Percentiles rank a stretch among this genome's conserved stretches.
phyloP scores from a whole-genome alignment of 2,113 vertebrate species.

The Mixornis gularis region DNA sequence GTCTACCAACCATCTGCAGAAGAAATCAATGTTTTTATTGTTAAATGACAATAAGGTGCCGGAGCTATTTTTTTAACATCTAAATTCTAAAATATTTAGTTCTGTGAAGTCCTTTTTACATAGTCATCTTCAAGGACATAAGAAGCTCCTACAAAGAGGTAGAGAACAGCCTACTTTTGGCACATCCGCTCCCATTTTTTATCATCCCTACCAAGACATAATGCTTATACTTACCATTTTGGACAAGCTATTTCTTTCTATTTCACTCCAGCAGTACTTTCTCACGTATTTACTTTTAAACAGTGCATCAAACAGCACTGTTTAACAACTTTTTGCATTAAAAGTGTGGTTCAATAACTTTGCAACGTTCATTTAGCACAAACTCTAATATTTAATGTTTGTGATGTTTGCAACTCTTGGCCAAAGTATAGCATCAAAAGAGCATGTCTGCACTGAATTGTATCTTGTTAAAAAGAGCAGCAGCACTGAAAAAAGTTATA shows the following conservation, averaged over 20 bases:
- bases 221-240: neutral
- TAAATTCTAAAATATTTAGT: neutral
- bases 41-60: neutral
- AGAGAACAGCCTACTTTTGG: neutral
- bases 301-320: neutral
- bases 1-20: neutral
- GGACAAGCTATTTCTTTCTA: neutral
- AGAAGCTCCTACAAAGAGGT: neutral
- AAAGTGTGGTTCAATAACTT: neutral
- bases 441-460: neutral
- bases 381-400: neutral
- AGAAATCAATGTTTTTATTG: neutral
- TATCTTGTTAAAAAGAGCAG: conserved; percentile 48
- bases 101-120: neutral
- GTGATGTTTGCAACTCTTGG: conserved; percentile 3
- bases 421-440: conserved; percentile 34
- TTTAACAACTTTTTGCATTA: neutral
- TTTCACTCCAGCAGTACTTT: neutral
- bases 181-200: accelerated
- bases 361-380: neutral
- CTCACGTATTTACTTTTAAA: conserved; percentile 2
- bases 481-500: conserved; percentile 51
- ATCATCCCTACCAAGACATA: neutral
- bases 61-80: neutral
- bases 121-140: neutral